Evolutionary conservation across 2,888 invertebrate species (phyloP).

Genomic region (Podabrus alpinus): DNA sequence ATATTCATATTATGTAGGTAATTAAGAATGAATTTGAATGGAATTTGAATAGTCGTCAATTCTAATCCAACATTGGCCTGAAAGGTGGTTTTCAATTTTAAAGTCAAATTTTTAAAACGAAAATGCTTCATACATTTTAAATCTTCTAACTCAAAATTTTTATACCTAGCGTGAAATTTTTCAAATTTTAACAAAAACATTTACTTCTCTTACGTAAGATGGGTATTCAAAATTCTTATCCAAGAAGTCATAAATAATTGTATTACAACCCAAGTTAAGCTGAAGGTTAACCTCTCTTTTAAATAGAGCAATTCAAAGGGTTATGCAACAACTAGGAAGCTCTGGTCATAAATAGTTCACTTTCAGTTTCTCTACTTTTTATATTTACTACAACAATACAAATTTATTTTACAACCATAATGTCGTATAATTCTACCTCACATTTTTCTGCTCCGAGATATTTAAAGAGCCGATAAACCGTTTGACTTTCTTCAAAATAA

Average conservation of each 20-base stretch:
- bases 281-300: slow-evolving; percentile 32
- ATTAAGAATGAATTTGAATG: no score
- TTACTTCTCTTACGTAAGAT: not conserved
- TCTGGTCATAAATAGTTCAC: slow-evolving; percentile 47
- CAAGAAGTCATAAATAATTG: slow-evolving; percentile 34
- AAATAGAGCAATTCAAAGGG: slow-evolving; percentile 46
- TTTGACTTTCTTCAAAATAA: not conserved
- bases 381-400: not conserved
- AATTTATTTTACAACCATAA: not conserved
- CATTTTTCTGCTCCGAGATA: not conserved
- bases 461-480: not conserved
- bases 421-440: not conserved
- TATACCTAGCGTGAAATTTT: not conserved
- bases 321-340: slow-evolving; percentile 46
- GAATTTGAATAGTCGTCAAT: no score
- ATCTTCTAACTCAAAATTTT: not conserved
- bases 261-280: slow-evolving; percentile 29
- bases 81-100: no score
- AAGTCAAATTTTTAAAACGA: no score
- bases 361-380: slow-evolving; percentile 40
- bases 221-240: not conserved
- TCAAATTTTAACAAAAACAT: not conserved
- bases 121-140: no score
- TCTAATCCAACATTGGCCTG: no score
- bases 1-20: no score